Percentiles rank a stretch among this genome's conserved stretches.
phyloP scores from a whole-genome alignment of 1,140 invertebrate species.

The Cydia amplana region DNA sequence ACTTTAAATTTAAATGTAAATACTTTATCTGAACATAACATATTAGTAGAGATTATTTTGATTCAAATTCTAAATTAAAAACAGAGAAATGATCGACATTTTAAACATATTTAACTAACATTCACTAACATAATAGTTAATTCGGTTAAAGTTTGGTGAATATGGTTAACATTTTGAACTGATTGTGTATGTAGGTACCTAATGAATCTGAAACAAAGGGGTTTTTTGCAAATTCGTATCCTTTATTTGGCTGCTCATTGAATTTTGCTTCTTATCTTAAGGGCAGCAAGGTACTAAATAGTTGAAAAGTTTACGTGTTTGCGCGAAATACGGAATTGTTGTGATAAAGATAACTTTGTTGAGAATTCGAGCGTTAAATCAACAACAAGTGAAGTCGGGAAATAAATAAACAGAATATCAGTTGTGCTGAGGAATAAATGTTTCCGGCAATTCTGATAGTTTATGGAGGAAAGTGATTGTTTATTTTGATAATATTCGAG shows the following conservation, averaged over 20 bases:
- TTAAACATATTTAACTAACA: too few relatives aligned
- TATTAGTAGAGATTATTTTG: too few relatives aligned
- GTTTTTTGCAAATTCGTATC: too few relatives aligned
- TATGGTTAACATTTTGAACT: too few relatives aligned
- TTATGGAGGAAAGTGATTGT: neutral
- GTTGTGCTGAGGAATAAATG: neutral
- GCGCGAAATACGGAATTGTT: neutral
- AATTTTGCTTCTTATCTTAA: neutral
- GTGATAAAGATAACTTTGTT: slow-evolving; percentile 6
- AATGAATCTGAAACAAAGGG: too few relatives aligned
- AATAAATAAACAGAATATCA: neutral
- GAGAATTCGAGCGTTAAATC: slow-evolving; percentile 6
- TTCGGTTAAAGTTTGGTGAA: too few relatives aligned
- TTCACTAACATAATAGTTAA: too few relatives aligned
- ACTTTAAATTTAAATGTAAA: too few relatives aligned
- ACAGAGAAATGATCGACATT: too few relatives aligned
- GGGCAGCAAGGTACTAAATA: neutral
- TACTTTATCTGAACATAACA: too few relatives aligned
- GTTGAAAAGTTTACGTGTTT: neutral
- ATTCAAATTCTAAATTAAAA: too few relatives aligned
- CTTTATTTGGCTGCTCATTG: neutral
- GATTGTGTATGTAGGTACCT: too few relatives aligned
- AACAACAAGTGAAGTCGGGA: neutral
- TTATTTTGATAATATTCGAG: neutral
- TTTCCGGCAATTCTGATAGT: neutral